Evolutionary conservation across 2,888 invertebrate species (phyloP), one percentile per base, ranked within the genome.

Genomic region (Patella ulyssiponensis): DNA sequence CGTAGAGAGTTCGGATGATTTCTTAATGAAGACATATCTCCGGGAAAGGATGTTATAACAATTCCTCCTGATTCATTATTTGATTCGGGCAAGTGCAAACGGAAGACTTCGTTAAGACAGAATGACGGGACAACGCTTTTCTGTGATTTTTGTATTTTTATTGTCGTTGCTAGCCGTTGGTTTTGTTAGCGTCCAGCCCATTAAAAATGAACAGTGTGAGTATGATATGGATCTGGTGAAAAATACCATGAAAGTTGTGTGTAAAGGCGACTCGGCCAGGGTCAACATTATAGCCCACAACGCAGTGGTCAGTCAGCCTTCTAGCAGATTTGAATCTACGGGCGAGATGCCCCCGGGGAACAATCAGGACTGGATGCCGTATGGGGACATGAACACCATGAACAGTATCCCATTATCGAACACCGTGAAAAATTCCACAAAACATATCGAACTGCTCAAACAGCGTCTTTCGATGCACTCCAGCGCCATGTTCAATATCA

Each of bases 401-500:
- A 15, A 71, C 44, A 69, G 53, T 0, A 52, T 17, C 14, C 73
- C 74, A 2, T 73, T 80, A 11, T 77, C 81, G 5, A 82, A 83
- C 44, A 84, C 82, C 53, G 77, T 87, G 11, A 81, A 81, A 72
- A 86, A 87, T 75, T 84, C 86, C 2, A 85, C 85, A 11, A 80
- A 77, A 71, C 74, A 85, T 17, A 80, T 88, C 44, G 80, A 84
- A 56, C 80, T 81, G 20, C 82, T 86, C 4, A 81, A 83, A 33
- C 84, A 84, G 33, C 85, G 80, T 11, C 76, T 88, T 27, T 76
- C 78, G 2, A 70, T 51, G 0, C 85, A 86, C 69, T 75, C 85
- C 7, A 80, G 79, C 51, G 84, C 83, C n/a, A 75, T 87, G n/a
- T 77, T 81, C 69, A 86, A 86, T 77, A 82, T 87, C 12, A 84